phyloP scores from a whole-genome alignment of 2,113 vertebrate species.

The Peucedramus taeniatus region DNA sequence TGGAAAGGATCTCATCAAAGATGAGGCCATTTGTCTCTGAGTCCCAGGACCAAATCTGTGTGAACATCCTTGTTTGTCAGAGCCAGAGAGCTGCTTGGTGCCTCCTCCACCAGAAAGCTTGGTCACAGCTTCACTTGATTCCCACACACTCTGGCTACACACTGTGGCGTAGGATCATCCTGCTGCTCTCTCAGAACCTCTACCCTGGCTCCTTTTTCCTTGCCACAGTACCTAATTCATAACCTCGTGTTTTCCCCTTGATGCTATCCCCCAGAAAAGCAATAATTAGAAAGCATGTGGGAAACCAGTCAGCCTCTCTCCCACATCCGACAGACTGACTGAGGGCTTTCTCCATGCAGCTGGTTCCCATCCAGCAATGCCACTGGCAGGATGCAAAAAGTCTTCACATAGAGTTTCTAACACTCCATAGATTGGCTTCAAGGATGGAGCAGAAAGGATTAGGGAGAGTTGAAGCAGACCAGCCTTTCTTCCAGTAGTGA shows the following conservation, averaged over 20 bases:
- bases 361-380: background rate
- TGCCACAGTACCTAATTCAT: background rate
- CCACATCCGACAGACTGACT: background rate
- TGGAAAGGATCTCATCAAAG: background rate
- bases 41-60: background rate
- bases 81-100: background rate
- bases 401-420: background rate
- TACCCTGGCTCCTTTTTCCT: background rate
- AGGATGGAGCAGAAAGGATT: background rate
- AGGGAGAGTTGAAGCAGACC: background rate
- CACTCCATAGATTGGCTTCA: background rate
- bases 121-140: background rate
- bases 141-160: background rate
- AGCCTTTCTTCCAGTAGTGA: background rate
- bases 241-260: background rate
- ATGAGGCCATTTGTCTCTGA: background rate
- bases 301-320: background rate
- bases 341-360: background rate
- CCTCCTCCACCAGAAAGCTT: background rate
- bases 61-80: background rate
- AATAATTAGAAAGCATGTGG: background rate
- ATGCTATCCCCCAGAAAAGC: background rate
- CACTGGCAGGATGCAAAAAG: background rate
- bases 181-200: background rate
- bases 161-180: rapidly evolving